Conservation (phyloP, 2,797 vertebrate species). For the Characodon lateralis region DNA sequence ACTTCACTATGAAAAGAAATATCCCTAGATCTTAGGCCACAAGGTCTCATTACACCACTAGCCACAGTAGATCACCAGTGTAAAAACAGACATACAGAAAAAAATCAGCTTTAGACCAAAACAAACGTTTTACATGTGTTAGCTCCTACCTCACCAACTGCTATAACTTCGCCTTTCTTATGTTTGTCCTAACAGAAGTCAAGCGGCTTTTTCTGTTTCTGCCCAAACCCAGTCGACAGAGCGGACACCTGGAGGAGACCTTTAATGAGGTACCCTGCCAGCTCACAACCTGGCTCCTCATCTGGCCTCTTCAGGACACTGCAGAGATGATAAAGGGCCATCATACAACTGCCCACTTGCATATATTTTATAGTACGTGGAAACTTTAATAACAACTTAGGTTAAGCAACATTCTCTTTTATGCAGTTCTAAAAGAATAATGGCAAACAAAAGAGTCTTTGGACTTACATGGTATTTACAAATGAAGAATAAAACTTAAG, state of each 20-base stretch:
- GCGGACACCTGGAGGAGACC: slow-evolving; percentile 30
- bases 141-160: too few relatives aligned
- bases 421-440: neutral
- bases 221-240: slow-evolving; percentile 42
- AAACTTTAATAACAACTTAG: neutral
- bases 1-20: neutral
- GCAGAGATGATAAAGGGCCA: neutral
- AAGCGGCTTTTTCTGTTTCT: slow-evolving; percentile 22
- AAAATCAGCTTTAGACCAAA: neutral
- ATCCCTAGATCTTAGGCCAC: neutral
- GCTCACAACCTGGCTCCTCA: slow-evolving; percentile 36
- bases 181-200: slow-evolving; percentile 40
- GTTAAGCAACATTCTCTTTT: neutral
- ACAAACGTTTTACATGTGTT: neutral
- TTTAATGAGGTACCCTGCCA: slow-evolving; percentile 56
- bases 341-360: neutral
- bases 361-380: neutral
- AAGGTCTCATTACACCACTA: neutral
- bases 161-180: slow-evolving; percentile 3
- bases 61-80: neutral
- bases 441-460: neutral
- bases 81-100: neutral
- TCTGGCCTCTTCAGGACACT: slow-evolving; percentile 35
- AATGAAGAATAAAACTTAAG: neutral
- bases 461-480: neutral